Percentiles rank a stretch among this genome's conserved stretches.
phyloP scores from a whole-genome alignment of 1,140 invertebrate species.

The Megathymus violae region DNA sequence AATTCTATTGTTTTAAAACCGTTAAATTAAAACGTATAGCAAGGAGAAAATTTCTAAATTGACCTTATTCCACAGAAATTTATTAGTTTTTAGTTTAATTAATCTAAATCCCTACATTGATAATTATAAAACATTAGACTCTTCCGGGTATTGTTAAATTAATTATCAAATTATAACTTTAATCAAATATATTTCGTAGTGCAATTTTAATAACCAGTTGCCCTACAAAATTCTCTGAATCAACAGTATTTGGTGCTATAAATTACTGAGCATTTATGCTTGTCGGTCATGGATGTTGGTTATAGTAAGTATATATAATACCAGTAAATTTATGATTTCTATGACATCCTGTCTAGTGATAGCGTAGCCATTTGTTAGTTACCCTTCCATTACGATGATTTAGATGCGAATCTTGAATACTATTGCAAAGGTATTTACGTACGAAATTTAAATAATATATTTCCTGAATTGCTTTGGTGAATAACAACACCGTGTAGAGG shows the following conservation, averaged over 20 bases:
- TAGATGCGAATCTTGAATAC: too few relatives aligned
- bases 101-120: background rate
- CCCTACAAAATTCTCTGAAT: background rate
- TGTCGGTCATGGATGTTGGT: too few relatives aligned
- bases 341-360: too few relatives aligned
- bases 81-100: conserved; percentile 17
- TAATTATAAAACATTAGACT: conserved; percentile 9
- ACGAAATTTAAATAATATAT: too few relatives aligned
- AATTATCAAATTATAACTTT: background rate
- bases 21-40: conserved; percentile 13
- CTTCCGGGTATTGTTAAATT: conserved; percentile 17
- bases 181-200: background rate
- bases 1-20: conserved; percentile 21
- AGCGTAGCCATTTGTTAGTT: too few relatives aligned
- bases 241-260: background rate
- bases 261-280: too few relatives aligned
- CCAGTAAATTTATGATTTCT: too few relatives aligned
- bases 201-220: background rate
- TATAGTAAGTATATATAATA: too few relatives aligned
- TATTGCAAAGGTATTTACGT: too few relatives aligned
- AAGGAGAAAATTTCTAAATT: conserved; percentile 17
- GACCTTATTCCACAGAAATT: conserved; percentile 12
- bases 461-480: too few relatives aligned
- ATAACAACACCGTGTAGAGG: too few relatives aligned
- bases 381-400: too few relatives aligned